phyloP scores from a whole-genome alignment of 2,888 invertebrate species.

The Diarsia brunnea region DNA sequence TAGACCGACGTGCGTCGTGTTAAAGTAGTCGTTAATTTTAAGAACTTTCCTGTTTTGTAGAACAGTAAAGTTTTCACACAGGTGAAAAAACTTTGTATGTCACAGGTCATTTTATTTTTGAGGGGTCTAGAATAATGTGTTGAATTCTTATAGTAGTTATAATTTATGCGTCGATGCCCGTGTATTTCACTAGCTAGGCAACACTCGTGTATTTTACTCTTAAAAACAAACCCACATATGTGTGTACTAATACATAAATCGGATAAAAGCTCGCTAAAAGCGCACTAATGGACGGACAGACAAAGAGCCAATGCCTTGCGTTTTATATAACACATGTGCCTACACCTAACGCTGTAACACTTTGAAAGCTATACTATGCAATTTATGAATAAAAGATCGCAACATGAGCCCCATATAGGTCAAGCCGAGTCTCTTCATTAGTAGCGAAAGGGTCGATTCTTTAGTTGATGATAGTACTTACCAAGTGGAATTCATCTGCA shows the following conservation, averaged over 20 bases:
- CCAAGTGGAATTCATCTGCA: background rate
- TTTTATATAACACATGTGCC: conserved; percentile 3
- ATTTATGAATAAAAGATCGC: conserved; percentile 49
- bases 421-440: conserved; percentile 45
- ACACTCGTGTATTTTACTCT: background rate
- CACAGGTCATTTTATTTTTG: background rate
- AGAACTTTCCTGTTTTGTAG: background rate
- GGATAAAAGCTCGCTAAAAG: conserved; percentile 26
- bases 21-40: background rate
- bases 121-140: background rate
- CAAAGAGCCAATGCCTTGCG: conserved; percentile 15
- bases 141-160: background rate
- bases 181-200: background rate
- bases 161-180: background rate
- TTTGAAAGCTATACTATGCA: conserved; percentile 13
- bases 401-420: conserved; percentile 33
- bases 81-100: background rate
- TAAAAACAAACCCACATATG: background rate
- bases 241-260: conserved; percentile 9
- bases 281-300: conserved; percentile 35
- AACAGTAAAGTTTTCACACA: no score
- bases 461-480: conserved; percentile 12
- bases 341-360: conserved; percentile 20
- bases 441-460: conserved; percentile 24
- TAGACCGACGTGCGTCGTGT: background rate